Base-by-base conservation (phyloP, 2,113 vertebrate genomes). In the Apteryx mantelli region DNA sequence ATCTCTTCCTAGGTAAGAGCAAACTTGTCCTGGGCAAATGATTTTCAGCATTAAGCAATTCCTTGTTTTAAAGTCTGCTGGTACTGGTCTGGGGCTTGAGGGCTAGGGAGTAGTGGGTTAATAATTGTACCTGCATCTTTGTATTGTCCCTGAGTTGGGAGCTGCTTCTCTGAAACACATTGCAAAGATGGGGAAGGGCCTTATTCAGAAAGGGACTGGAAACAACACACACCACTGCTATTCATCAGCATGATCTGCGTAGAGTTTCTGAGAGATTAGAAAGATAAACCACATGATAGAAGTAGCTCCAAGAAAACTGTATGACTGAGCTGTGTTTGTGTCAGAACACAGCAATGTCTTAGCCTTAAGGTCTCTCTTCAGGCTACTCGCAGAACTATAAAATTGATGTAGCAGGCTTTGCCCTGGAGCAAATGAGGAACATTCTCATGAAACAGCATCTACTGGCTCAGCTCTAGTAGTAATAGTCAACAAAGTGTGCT, bases 261-360 rank as follows among this genome's bases (percentile, higher is more conserved):
- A 68, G 3, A 7, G 38, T 46, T 94, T 89, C 93, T 91, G 66
- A 53, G 78, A 94, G 85, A 86, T 94, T 55, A 74, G 58, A 58
- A 73, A 82, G 91, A 91, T 88, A 82, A 95, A 46, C 50, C 71
- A 89, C 6, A 2, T 82, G 85, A 90, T 46, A 79, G 70, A 73
- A 90, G 75, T 34, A 16, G 85, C 66, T 95, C 79, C 75, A 86
- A 65, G 71, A 94, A 82, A 77, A 53, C 42, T 74, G 93, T 58
- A 2, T 89, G 93, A 89, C 71, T 66, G 84, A 70, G 75, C 58
- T 58, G 48, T 61, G 82, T 82, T 89, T 96, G 85, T 95, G 88
- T 91, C 91, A 96, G 68, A 73, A 50, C 13, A 15, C 2, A 48
- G 65, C 81, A 71, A 17, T 25, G 25, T 46, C 66, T 89, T 34